These are phyloP conservation scores for Hypomecis punctinalis DNA, from an alignment of 2,888 invertebrate genomes.

Conservation along the genomic window DNA sequence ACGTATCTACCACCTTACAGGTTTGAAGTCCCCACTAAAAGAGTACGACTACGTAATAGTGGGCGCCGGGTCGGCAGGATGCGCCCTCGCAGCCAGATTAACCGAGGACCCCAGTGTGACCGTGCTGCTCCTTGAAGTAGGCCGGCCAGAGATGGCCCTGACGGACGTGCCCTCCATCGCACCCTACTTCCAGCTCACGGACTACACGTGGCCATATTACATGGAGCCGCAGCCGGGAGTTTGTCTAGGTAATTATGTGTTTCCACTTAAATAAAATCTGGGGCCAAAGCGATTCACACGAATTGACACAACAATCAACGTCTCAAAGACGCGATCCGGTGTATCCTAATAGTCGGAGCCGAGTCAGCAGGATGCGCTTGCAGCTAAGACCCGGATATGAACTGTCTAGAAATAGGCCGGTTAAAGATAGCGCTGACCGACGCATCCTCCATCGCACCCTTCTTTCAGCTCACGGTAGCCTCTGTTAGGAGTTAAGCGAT, in stretches of 20 bases:
- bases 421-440: no score
- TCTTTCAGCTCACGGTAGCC: no score
- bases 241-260: conserved; percentile 66
- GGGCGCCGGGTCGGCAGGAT: conserved; percentile 85
- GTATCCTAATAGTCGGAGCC: no score
- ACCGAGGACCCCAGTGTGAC: conserved; percentile 79
- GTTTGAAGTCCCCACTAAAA: conserved; percentile 60
- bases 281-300: no score
- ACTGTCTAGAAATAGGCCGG: no score
- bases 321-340: no score
- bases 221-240: conserved; percentile 85
- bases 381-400: no score
- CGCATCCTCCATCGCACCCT: no score
- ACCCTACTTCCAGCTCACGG: conserved; percentile 84
- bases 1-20: conserved; percentile 50
- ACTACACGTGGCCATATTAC: conserved; percentile 86
- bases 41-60: conserved; percentile 85
- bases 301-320: no score
- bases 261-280: no score
- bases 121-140: conserved; percentile 87
- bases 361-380: no score
- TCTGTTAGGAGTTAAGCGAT: no score
- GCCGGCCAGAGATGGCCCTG: conserved; percentile 67
- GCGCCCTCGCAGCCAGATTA: conserved; percentile 81
- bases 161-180: conserved; percentile 84